Evolutionary conservation across 2,888 invertebrate species (phyloP).

Genomic region (Petrophora chlorosata): DNA sequence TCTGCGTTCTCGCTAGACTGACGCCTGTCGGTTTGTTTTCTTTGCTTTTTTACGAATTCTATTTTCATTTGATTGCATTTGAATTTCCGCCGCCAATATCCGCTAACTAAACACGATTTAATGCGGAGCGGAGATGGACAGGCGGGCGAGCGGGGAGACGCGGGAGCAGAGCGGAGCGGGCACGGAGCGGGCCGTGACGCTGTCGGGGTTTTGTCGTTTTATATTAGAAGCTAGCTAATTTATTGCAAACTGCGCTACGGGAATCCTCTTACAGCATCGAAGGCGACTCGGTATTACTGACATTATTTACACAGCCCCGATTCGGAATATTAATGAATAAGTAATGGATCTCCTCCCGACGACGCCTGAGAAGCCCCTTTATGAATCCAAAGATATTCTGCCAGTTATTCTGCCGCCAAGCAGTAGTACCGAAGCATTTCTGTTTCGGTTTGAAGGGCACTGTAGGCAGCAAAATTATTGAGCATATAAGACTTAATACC

Average conservation of each 20-base stretch:
- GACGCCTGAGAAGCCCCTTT: not conserved
- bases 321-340: constrained; percentile 30
- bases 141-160: constrained; percentile 60
- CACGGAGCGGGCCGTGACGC: constrained; percentile 51
- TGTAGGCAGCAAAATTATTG: too few relatives aligned
- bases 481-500: too few relatives aligned
- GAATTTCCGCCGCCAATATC: constrained; percentile 84
- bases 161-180: constrained; percentile 42
- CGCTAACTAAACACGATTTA: constrained; percentile 85
- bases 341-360: constrained; percentile 14
- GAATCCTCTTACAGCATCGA: constrained; percentile 64
- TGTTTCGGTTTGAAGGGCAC: too few relatives aligned
- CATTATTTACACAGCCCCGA: constrained; percentile 47
- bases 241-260: constrained; percentile 79
- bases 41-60: constrained; percentile 82
- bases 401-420: not conserved
- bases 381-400: too few relatives aligned
- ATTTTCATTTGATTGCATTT: constrained; percentile 84
- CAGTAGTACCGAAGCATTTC: too few relatives aligned
- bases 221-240: constrained; percentile 82
- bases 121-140: constrained; percentile 80
- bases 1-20: constrained; percentile 72
- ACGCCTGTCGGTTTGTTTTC: constrained; percentile 83
- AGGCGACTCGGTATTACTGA: constrained; percentile 47
- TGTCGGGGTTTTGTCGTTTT: constrained; percentile 80